Conservation (phyloP, 2,113 vertebrate genomes). For the Butorides virescens region DNA sequence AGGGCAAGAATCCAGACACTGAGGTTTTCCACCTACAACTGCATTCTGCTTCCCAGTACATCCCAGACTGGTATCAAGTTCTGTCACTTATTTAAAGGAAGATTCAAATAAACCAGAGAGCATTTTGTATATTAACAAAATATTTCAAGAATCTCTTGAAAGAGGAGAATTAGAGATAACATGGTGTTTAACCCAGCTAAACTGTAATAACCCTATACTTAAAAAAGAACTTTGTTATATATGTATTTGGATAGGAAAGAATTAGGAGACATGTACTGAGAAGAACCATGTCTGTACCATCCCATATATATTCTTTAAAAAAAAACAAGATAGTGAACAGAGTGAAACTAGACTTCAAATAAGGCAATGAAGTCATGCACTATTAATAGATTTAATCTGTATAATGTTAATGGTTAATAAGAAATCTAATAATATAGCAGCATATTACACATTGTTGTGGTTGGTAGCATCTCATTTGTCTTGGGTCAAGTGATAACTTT, state of each 20-base stretch:
- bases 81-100: neutral
- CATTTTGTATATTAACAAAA: neutral
- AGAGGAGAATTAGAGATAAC: neutral
- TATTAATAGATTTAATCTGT: slow-evolving; percentile 6
- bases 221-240: neutral
- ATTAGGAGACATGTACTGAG: neutral
- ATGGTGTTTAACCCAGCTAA: neutral
- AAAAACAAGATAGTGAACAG: neutral
- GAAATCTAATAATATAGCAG: neutral
- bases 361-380: neutral
- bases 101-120: neutral
- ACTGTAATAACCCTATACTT: neutral
- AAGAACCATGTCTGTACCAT: neutral
- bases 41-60: neutral
- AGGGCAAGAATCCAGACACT: neutral
- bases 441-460: slow-evolving; percentile 24
- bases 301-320: neutral
- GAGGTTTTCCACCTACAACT: neutral
- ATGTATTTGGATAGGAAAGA: neutral
- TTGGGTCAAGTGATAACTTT: neutral
- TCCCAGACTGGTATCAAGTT: neutral
- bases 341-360: neutral
- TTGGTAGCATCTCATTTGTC: neutral
- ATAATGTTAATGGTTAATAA: slow-evolving; percentile 29
- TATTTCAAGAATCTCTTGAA: neutral